Conservation (phyloP, 53 echinoderm and acorn worm species). For the Pentamera pediparva region DNA sequence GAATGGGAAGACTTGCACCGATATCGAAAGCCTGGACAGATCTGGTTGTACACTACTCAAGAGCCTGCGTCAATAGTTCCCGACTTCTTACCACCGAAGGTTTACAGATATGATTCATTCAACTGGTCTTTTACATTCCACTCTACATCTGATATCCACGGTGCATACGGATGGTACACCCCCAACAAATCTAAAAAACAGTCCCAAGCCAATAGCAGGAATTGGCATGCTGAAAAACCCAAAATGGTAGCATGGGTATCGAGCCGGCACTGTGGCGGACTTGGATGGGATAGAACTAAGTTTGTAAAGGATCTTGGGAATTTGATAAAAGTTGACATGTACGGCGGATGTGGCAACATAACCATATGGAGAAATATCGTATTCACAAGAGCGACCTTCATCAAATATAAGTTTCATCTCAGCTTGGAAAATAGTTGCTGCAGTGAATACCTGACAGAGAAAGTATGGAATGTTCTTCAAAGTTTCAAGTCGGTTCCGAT, state of each 20-base stretch:
- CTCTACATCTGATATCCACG: not conserved
- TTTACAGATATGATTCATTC: not conserved
- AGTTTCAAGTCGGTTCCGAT: not conserved
- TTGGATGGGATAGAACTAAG: not conserved
- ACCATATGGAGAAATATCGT: not conserved
- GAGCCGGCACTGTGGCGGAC: constrained; percentile 3
- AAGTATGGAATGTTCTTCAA: constrained; percentile 4
- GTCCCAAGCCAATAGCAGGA: not conserved
- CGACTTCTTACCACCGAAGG: constrained; percentile 8
- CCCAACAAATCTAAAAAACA: not conserved
- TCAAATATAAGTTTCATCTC: constrained; percentile 1
- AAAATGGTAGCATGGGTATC: constrained; percentile 4
- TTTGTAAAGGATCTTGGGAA: not conserved
- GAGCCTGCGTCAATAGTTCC: not conserved
- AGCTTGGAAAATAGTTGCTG: constrained; percentile 22
- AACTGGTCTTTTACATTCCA: constrained; percentile 24
- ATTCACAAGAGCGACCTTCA: not conserved
- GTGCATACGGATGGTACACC: constrained; percentile 18
- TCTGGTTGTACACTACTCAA: constrained; percentile 8
- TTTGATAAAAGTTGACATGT: not conserved
- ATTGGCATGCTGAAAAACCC: not conserved
- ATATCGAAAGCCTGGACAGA: not conserved
- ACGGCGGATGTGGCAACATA: not conserved
- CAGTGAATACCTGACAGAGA: constrained; percentile 18
- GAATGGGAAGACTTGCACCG: not conserved